Base-by-base conservation (phyloP, 2,888 invertebrate genomes). In the Ornithoptera priamus region DNA sequence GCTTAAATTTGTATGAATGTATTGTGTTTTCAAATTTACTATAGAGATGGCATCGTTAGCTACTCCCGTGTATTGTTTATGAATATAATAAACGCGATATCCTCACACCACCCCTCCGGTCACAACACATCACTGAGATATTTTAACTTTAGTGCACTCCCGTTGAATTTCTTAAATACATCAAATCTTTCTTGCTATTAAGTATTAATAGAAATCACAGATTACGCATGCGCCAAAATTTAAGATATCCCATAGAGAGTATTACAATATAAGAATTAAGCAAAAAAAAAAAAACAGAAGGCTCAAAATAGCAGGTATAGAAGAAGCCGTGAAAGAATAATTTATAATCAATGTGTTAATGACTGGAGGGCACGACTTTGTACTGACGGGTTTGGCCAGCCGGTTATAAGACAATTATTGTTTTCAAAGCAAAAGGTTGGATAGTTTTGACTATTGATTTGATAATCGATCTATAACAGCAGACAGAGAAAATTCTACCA, bases 81-180 rank as follows among this genome's bases (percentile, higher is more conserved):
- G 56, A 72, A 71, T 67, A 65, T 65, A 62, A 68, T 71, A 73
- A 53, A 73, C 68, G 72, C 70, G 72, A 74, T 72, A 72, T 76
- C 89, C 88, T 88, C 87, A 88, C 87, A 88, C 89, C 89, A 87
- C 86, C 71, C 89, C 88, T 82, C 88, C 90, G 88, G 89, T 87
- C 89, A 89, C 80, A 80, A 82, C 77, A 78, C 78, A 75, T 68
- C 57, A 67, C 59, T 63, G 67, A 72, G 75, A 80, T 79, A 81
- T 82, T 84, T 83, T 80, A 82, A 83, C 80, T 81, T 80, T 73
- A 76, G 79, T 79, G 61, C 64, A 69, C 30, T 36, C 60, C 59
- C 59, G 30, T 56, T 12, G 1, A 61, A 18, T 65, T 42, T 53
- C 53, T 8, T 53, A 61, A 61, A 61, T 24, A 53, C 42, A 61